These are phyloP conservation scores for Oreochromis tanganicae DNA, from an alignment of 2,113 vertebrate genomes.

Conservation along the genomic window DNA sequence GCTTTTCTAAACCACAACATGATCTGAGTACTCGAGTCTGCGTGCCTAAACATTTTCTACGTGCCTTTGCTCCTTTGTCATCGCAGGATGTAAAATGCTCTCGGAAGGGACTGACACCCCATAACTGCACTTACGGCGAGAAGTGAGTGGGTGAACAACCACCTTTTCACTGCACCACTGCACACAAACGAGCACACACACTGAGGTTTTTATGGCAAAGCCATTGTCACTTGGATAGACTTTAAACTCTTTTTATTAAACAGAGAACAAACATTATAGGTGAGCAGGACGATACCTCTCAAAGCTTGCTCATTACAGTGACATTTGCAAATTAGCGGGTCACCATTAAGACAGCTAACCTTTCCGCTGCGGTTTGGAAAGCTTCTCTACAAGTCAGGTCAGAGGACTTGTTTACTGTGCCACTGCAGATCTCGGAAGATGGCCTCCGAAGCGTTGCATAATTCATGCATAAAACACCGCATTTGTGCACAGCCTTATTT, in stretches of 20 bases:
- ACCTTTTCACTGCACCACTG: background rate
- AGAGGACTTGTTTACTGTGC: background rate
- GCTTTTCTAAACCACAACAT: background rate
- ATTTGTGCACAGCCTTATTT: background rate
- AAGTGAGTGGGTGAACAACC: background rate
- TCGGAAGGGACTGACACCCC: background rate
- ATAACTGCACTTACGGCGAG: background rate
- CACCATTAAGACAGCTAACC: background rate
- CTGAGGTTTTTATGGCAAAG: background rate
- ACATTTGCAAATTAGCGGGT: background rate
- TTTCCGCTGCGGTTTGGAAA: background rate
- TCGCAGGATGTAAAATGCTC: background rate
- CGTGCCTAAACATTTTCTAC: background rate
- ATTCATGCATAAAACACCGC: background rate
- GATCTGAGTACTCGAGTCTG: background rate
- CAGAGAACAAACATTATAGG: background rate
- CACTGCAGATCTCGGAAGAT: background rate
- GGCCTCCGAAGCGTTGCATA: background rate
- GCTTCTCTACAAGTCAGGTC: background rate
- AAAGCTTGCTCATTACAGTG: background rate
- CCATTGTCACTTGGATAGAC: background rate
- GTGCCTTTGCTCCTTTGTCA: background rate
- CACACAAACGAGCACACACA: background rate
- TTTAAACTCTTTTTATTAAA: background rate
- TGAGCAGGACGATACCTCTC: constrained; percentile 4